Conservation (phyloP, 2,797 vertebrate species). For the Psittacula echo region DNA sequence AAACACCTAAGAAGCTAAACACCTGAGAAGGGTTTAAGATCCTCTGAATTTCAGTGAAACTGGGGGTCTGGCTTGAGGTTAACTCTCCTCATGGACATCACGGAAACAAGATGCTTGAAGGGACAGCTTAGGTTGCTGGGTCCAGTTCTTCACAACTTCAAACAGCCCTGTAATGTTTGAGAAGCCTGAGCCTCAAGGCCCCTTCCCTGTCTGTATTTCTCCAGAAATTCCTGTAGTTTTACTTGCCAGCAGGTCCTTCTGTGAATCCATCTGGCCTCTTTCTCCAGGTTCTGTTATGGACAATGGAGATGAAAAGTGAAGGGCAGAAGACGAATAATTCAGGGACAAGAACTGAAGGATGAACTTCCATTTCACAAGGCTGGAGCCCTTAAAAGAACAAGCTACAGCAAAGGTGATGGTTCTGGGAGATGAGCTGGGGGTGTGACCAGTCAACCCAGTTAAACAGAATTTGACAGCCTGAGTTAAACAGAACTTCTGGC, state of each 20-base stretch:
- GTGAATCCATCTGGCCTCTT: not conserved
- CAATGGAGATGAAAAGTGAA: not conserved
- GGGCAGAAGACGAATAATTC: not conserved
- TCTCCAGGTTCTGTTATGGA: not conserved
- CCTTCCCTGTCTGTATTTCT: not conserved
- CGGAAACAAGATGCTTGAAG: not conserved
- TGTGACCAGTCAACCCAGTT: not conserved
- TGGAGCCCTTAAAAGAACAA: not conserved
- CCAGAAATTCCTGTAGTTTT: not conserved
- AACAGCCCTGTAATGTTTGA: not conserved
- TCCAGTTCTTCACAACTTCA: not conserved
- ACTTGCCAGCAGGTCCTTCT: not conserved
- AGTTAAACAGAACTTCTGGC: not conserved
- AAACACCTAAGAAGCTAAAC: not conserved
- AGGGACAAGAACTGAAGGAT: not conserved
- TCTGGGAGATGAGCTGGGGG: not conserved
- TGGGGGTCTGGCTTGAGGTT: not conserved
- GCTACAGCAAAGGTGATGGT: rapidly evolving
- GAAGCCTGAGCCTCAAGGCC: not conserved
- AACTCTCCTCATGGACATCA: not conserved
- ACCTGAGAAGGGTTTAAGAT: not conserved
- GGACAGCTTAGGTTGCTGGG: not conserved
- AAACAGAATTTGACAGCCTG: not conserved
- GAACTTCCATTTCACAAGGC: not conserved
- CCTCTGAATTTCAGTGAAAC: not conserved